A percentile compares a stretch with the other conserved stretches of the same genome.
These are phyloP conservation scores for Alsophila aescularia DNA, from an alignment of 2,888 invertebrate genomes.

Conservation along the genomic window DNA sequence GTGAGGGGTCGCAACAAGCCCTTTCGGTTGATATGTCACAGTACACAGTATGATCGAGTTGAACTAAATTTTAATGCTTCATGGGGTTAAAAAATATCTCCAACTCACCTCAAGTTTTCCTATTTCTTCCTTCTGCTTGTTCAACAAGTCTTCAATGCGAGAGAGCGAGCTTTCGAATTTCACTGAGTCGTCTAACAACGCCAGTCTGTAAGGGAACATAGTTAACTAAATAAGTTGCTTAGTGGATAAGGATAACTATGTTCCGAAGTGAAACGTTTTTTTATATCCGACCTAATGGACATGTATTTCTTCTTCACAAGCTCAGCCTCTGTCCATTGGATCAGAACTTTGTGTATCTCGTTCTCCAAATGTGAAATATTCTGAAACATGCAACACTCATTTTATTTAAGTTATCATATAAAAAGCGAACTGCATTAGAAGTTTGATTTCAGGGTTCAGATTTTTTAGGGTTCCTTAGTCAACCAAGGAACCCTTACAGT, in stretches of 20 bases:
- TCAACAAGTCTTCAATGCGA: conserved; percentile 87
- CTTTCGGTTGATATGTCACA: too few species aligned
- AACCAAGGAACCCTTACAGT: too few species aligned
- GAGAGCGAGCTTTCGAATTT: conserved; percentile 89
- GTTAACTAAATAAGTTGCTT: too few species aligned
- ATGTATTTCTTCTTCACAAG: conserved; percentile 91
- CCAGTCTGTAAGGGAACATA: conserved; percentile 66
- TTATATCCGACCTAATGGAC: conserved; percentile 83
- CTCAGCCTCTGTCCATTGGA: conserved; percentile 93
- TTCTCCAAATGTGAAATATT: conserved; percentile 89
- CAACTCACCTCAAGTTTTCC: conserved; percentile 86
- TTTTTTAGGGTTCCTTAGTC: too few species aligned
- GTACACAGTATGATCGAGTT: too few species aligned
- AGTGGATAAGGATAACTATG: too few species aligned
- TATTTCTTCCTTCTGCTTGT: conserved; percentile 90
- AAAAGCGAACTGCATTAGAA: too few species aligned
- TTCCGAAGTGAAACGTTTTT: neutral
- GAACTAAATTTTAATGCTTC: too few species aligned
- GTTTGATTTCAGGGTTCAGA: too few species aligned
- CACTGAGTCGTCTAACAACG: conserved; percentile 88
- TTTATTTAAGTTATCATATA: too few species aligned
- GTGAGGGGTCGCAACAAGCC: too few species aligned
- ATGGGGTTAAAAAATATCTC: neutral
- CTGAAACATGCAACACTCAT: too few species aligned
- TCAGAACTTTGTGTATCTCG: conserved; percentile 91